Base-by-base conservation (phyloP, 1,140 invertebrate genomes). In the Cotesia glomerata region DNA sequence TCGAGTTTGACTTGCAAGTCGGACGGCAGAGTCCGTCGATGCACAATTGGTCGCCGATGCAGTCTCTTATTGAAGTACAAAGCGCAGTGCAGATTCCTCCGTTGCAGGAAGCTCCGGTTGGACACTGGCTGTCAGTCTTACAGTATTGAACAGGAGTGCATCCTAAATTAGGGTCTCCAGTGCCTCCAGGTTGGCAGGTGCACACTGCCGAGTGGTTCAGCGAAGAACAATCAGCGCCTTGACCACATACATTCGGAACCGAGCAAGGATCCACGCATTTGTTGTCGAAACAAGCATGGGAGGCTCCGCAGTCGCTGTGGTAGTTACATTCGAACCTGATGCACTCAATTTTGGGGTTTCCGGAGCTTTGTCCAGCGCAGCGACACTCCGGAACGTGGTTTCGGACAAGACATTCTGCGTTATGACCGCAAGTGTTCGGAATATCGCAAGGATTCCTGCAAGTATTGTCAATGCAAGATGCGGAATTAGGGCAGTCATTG, bases 81-180 rank as follows among this genome's bases (percentile, higher is more conserved):
- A 93, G 77, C 1, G 92, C 90, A 90, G 90, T 91, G 76, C 95
- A 97, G 71, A 97, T 90, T 52, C 95, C 95, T 69, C 92, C 92
- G 34, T 92, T 90, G 78, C 95, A 97, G 77, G 92, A 91, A 7
- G 93, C 93, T 45, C 94, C 93, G 5, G 93, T 89, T 5, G 94
- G 91, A 80, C 95, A 97, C 77, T 95, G 93, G 18, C 85, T 89
- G 68, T 95, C 93, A 75, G 86, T 84, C 61, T 90, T 91, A 81
- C 95, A 97, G 77, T 94, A 94, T 75, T 95, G 93, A 45, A 95
- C 87, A 3, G 90, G 89, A 49, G 94, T 91, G 80, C 95, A 96
- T 8, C 94, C 94, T 36, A 95, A 87, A 69, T 93, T 91, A 14
- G 95, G 93, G 86, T 97, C 94, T 61, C 95, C 95, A 8, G 94